Conservation (phyloP, 2,888 invertebrate genomes). For the Lasioglossum vierecki region DNA sequence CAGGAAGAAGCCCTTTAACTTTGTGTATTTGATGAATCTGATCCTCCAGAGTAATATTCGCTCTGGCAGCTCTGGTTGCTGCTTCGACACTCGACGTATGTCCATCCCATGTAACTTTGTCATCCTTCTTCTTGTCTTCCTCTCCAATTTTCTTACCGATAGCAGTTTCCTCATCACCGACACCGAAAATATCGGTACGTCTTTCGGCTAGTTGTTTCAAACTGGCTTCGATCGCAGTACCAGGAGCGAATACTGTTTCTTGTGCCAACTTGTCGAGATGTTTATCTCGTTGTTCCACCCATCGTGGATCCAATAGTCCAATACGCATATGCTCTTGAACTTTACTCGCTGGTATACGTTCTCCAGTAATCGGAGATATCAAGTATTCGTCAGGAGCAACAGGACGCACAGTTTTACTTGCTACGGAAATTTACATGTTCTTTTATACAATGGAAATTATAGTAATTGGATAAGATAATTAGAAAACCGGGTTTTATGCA, state of each 20-base stretch:
- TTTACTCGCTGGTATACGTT: constrained; percentile 98
- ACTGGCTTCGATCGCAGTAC: constrained; percentile 96
- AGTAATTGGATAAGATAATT: neutral
- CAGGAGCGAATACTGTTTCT: constrained; percentile 92
- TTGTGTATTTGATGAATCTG: constrained; percentile 99
- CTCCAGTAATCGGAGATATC: constrained; percentile 99
- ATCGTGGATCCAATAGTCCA: constrained; percentile 97
- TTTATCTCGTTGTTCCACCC: constrained; percentile 98
- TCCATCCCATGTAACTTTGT: constrained; percentile 98
- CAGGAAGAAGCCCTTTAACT: constrained; percentile 96
- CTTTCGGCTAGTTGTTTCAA: constrained; percentile 98
- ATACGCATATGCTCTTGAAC: constrained; percentile 99
- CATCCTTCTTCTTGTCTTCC: constrained; percentile 93
- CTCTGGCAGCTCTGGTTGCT: constrained; percentile 96
- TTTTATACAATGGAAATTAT: neutral
- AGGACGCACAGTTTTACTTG: constrained; percentile 83
- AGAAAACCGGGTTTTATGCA: no score
- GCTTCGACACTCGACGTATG: constrained; percentile 98
- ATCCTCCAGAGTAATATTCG: constrained; percentile 97
- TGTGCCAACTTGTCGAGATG: constrained; percentile 96
- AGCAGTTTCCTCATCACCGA: constrained; percentile 98
- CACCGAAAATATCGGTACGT: constrained; percentile 99
- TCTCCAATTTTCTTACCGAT: constrained; percentile 99
- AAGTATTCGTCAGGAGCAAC: constrained; percentile 93
- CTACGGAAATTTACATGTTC: constrained; percentile 35